Conservation (phyloP, 2,888 invertebrate genomes). For the Vesta saturnalis region DNA sequence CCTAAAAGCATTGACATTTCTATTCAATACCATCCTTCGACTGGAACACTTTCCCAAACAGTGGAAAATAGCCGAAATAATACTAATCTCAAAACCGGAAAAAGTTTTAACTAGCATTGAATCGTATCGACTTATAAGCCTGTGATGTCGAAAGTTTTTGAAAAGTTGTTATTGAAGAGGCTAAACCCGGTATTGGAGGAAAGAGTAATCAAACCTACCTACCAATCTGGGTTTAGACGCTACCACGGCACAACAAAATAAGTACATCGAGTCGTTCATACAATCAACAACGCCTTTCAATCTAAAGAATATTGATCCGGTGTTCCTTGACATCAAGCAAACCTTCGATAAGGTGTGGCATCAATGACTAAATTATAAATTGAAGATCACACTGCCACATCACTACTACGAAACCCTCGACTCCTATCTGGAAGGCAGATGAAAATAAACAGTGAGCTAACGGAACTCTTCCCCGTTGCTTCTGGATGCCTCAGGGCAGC, state of each 20-base stretch:
- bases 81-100: no score
- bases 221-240: no score
- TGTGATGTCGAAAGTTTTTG: neutral
- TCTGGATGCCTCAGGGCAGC: neutral
- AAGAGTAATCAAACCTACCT: neutral
- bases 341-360: neutral
- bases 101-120: no score
- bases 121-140: no score
- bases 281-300: neutral
- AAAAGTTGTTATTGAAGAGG: neutral
- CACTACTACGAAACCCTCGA: neutral
- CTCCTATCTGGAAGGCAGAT: neutral
- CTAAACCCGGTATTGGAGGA: neutral
- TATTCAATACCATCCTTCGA: no score
- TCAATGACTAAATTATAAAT: neutral
- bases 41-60: no score
- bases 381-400: neutral
- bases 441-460: neutral
- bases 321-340: neutral
- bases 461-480: neutral
- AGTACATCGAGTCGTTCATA: neutral
- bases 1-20: no score
- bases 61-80: no score
- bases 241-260: neutral
- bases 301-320: no score